Evolutionary conservation across 2,888 invertebrate genomes (phyloP), one percentile per base, ranked within the genome.

Genomic region (Tetrapedia diversipes): DNA sequence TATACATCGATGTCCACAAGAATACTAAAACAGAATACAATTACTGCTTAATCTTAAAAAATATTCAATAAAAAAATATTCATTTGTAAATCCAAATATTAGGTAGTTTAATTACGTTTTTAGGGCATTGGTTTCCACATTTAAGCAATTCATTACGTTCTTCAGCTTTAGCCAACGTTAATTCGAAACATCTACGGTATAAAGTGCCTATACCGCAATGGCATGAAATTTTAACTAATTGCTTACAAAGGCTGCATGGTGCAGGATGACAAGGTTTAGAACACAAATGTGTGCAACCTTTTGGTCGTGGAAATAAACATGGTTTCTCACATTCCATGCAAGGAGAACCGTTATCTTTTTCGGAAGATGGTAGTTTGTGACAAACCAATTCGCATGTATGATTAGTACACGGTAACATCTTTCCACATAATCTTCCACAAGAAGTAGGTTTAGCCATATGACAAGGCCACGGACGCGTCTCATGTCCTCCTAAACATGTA

Each of bases 121-220:
- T 96, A 0, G 97, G 96, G 88, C 98, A 98, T 79, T 96, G 96
- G 90, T 97, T 96, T 45, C 96, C 96, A 90, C 98, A 98, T 68
- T 92, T 92, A 53, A 90, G 91, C 74, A 92, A 86, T 79, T 90
- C 89, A 57, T 93, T 92, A 43, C 92, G 91, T 63, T 90, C 91
- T 43, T 90, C 88, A 59, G 91, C 91, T 56, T 93, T 93, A 16
- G 94, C 92, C 2, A 92, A 89, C 0, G 94, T 93, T 90, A 96
- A 94, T 83, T 96, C 95, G 41, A 92, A 92, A 89, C 98, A 98
- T 37, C 94, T 93, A 65, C 97, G 93, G 86, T 96, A 96, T 4
- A 96, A 92, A 80, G 96, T 95, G 65, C 95, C 95, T 6, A 97
- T 92, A 0, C 95, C 95, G 89, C 98, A 98, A 89, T 98, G 97